Evolutionary conservation across 2,888 invertebrate genomes (phyloP).

Genomic region (Cecidostiba fungosa): DNA sequence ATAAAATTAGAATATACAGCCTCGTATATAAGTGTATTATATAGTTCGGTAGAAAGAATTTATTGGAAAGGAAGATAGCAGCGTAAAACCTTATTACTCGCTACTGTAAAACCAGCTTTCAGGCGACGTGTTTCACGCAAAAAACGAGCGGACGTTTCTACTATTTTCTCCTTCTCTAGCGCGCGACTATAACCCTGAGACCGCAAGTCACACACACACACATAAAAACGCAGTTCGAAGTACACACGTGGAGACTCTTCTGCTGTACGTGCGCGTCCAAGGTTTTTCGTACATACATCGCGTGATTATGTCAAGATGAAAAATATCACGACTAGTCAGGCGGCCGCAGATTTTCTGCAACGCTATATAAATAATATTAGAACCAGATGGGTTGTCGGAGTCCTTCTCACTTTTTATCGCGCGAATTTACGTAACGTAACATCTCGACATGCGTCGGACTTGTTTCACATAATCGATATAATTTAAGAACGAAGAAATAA

Average conservation of each 20-base stretch:
- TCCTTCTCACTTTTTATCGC: neutral
- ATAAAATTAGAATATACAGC: neutral
- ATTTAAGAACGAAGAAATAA: too few relatives aligned
- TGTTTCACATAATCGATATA: too few relatives aligned
- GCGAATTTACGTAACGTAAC: neutral
- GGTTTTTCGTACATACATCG: slow-evolving; percentile 5
- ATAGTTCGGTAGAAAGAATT: too few relatives aligned
- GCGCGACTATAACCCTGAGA: neutral
- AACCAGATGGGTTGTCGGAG: neutral
- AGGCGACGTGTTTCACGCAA: neutral
- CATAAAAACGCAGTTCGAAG: slow-evolving; percentile 8
- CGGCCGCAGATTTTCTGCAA: neutral
- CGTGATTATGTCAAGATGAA: slow-evolving; percentile 23
- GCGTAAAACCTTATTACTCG: neutral
- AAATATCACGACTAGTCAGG: slow-evolving; percentile 18
- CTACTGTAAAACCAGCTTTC: neutral
- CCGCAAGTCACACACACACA: neutral
- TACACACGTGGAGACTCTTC: neutral
- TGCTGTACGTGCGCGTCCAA: slow-evolving; percentile 20
- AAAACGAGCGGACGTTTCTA: neutral
- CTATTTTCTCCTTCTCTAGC: neutral
- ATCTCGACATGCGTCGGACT: too few relatives aligned
- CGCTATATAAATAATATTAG: neutral
- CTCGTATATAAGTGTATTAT: neutral
- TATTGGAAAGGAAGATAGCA: neutral